These are phyloP conservation scores for Lytechinus pictus DNA, from an alignment of 35 echinoderm and acorn worm species.

Conservation along the genomic window DNA sequence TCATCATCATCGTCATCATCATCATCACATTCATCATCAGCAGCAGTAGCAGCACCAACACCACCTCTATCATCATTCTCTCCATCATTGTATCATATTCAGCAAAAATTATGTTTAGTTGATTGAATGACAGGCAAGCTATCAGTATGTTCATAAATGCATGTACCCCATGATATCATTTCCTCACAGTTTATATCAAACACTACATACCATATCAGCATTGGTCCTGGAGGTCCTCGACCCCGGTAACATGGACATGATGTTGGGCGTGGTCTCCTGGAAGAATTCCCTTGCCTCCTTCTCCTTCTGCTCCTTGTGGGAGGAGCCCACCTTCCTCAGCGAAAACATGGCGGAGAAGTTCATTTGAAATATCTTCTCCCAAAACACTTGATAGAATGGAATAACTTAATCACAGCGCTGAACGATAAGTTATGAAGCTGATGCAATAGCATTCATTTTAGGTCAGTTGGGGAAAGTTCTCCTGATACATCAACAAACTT, in stretches of 20 bases:
- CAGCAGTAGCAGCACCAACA: neutral
- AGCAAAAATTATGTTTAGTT: neutral
- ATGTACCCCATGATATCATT: no score
- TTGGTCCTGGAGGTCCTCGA: neutral
- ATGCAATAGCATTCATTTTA: neutral
- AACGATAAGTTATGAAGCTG: neutral
- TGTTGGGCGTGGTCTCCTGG: neutral
- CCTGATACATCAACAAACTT: neutral
- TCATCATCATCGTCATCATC: neutral
- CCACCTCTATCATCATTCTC: neutral
- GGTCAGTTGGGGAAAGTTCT: neutral
- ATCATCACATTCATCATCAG: neutral
- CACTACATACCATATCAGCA: neutral
- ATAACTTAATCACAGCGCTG: neutral
- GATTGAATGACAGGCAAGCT: no score
- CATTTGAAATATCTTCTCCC: neutral
- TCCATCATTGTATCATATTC: neutral
- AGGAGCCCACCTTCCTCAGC: neutral
- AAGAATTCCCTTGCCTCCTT: neutral
- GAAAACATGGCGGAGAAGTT: conserved; percentile 9
- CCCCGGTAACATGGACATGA: neutral
- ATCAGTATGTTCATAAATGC: no score
- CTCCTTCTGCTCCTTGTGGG: neutral
- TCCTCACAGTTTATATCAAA: no score
- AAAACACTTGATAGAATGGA: neutral